A percentile compares a stretch with the other conserved stretches of the same genome.
Conservation (phyloP, 2,113 vertebrate genomes). For the Xerus inauris region DNA sequence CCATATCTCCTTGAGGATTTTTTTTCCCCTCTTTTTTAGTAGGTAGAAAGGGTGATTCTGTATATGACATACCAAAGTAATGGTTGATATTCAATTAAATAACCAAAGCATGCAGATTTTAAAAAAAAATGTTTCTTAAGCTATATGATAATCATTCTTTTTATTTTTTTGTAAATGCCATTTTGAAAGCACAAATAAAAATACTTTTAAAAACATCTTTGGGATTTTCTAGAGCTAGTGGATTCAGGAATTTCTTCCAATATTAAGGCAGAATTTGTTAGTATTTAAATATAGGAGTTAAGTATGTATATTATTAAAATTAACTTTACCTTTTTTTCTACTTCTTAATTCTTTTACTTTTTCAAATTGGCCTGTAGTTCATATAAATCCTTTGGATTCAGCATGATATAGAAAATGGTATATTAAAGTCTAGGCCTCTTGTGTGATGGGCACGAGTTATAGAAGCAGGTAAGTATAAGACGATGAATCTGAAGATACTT, state of each 20-base stretch:
- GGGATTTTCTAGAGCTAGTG: background rate
- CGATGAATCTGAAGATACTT: background rate
- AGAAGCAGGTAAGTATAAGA: background rate
- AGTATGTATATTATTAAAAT: background rate
- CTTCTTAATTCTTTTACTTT: background rate
- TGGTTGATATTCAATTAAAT: background rate
- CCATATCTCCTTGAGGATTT: rapidly evolving
- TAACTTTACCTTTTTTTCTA: background rate
- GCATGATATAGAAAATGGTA: background rate
- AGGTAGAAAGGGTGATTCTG: background rate
- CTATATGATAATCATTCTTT: background rate
- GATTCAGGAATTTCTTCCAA: background rate
- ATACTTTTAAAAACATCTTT: background rate
- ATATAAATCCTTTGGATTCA: background rate
- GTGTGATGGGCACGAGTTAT: background rate
- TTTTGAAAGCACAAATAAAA: conserved; percentile 20
- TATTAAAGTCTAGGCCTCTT: background rate
- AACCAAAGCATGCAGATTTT: background rate
- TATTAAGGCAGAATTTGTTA: background rate
- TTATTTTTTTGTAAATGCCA: background rate
- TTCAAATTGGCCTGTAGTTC: background rate
- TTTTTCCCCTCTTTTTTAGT: background rate
- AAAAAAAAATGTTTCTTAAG: background rate
- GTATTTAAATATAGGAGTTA: background rate
- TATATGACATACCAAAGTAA: background rate